Evolutionary conservation across 2,888 invertebrate species (phyloP), one percentile per base, ranked within the genome.

Genomic region (Icerya purchasi): DNA sequence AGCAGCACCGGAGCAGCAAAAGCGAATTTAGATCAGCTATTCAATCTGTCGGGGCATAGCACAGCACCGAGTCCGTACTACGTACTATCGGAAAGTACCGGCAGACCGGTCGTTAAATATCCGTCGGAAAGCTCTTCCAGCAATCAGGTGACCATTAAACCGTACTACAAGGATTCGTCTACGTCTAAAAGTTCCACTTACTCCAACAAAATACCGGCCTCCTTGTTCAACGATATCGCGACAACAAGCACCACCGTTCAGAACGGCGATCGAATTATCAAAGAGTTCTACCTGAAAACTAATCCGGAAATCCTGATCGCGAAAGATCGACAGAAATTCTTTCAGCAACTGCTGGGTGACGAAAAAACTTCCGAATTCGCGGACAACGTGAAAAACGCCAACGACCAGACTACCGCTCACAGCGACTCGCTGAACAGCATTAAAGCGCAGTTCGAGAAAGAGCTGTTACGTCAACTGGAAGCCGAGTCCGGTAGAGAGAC

Each of bases 201-300:
- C 24, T 58, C 25, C 19, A 23, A 24, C 51, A 52, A 36, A 20
- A 52, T 24, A 22, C 22, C 21, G 58, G 22, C 24, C 19, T 52
- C 52, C 22, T 57, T 51, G 22, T n/a, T 50, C 57, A 14, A 14
- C 36, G 36, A 36, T 8, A 36, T 36, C 36, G 5, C 36, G 14
- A 36, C 36, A 14, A 36, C 5, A 8, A 36, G 14, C 36, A 36
- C 5, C 14, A 14, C 5, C 36, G 14, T 8, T 36, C 8, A 36
- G 5, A 36, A 36, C 22, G 25, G 50, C 18, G 57, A 62, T 25
- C 57, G 60, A 54, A 22, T 60, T 5, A 25, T 62, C 23, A 60
- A 62, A 56, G 57, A 62, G 51, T 53, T 60, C 18, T 53, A 60
- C 54, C 51, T 58, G 21, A 58, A 62, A 22, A 60, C 56, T n/a